Base-by-base conservation (phyloP, 2,797 vertebrate genomes). In the Martes flavigula region DNA sequence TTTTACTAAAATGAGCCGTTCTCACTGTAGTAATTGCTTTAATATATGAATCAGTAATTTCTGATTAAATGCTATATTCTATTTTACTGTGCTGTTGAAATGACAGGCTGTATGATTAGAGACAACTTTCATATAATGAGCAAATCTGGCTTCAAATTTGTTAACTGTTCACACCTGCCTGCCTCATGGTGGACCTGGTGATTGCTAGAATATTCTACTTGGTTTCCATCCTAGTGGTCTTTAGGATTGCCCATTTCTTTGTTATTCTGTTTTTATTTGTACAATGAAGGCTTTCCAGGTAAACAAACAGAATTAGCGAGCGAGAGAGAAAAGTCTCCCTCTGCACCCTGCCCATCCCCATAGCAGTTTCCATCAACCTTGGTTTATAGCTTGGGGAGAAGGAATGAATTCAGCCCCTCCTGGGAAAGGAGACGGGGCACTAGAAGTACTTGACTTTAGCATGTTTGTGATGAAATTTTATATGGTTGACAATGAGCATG, bases 341-440 rank as follows among this genome's bases (percentile, higher is more conserved):
- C 35, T 1, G 17, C 2, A 30, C 3, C 17, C 5, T 3, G 1
- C 32, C 7, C 35, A 5, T 7, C 0, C 1, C 7, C 6, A 5
- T 3, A 32, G 1, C 82, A 90, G 13, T 87, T 95, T 54, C 40
- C 5, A 4, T 35, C 48, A 81, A 32, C 11, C 62, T 92, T 46
- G 35, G 32, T 64, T 88, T 40, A n/a, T 12, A 18, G 9, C 3
- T 2, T 32, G 35, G 27, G 11, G 78, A 62, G 51, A 15, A 62
- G 8, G 75, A 54, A 40, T 60, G 30, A 90, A 66, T 86, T 11
- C n/a, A 43, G 7, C 51, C n/a, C 64, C n/a, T 51, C 14, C 11
- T 30, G 40, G 40, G 60, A 77, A 70, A 90, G 56, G 56, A 35
- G 11, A 12, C 0, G 2, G 23, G 27, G 5, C 56, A 25, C 30